phyloP scores from a whole-genome alignment of 1,140 invertebrate species.

The Dolichoris vasculosae region DNA sequence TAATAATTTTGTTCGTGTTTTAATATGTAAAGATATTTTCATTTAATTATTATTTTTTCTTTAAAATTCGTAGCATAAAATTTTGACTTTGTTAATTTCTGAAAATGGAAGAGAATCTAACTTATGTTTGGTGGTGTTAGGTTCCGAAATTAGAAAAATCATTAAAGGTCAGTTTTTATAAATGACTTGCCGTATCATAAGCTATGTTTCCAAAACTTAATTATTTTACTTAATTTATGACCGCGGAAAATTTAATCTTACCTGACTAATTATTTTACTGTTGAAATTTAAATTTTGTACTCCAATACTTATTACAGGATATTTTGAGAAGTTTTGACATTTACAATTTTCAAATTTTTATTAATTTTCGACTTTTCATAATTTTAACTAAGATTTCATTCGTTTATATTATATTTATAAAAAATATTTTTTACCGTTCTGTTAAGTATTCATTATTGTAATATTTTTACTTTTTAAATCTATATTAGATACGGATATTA shows the following conservation, averaged over 20 bases:
- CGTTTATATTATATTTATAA: neutral
- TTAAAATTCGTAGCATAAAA: no score
- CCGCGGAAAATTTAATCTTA: conserved; percentile 7
- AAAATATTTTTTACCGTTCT: no score
- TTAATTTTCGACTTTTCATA: neutral
- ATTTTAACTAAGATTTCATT: neutral
- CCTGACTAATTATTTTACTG: conserved; percentile 3
- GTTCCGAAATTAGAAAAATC: neutral
- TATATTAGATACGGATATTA: no score
- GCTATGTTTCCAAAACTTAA: neutral
- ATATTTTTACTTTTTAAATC: no score
- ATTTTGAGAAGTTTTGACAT: neutral
- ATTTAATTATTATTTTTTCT: neutral
- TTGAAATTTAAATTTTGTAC: conserved; percentile 12
- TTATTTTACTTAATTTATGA: conserved; percentile 11
- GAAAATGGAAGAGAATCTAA: no score
- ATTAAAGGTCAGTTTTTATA: neutral
- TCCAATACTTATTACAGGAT: neutral
- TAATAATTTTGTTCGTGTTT: neutral
- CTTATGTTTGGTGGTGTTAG: neutral
- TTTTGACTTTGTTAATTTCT: no score
- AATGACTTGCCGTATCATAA: neutral
- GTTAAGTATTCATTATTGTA: no score
- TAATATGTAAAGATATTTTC: no score
- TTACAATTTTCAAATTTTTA: neutral